phyloP scores from a whole-genome alignment of 2,888 invertebrate species.

The Conistra vaccinii region DNA sequence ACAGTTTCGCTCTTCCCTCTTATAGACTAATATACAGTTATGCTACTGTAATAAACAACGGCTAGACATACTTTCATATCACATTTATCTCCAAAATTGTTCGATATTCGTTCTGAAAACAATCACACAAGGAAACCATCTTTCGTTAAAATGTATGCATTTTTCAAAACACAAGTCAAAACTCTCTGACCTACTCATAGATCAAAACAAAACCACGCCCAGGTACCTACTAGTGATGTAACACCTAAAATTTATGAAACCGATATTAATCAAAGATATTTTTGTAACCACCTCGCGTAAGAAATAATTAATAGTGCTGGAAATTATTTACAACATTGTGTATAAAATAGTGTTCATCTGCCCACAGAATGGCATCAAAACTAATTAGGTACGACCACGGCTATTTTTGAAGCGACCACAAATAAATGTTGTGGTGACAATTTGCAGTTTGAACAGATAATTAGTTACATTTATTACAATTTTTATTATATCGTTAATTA shows the following conservation, averaged over 20 bases:
- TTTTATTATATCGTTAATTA: slow-evolving; percentile 5
- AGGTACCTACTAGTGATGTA: slow-evolving; percentile 38
- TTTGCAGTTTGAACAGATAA: slow-evolving; percentile 38
- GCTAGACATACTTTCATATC: neutral
- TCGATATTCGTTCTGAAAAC: neutral
- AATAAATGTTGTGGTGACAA: slow-evolving; percentile 36
- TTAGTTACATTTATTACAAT: slow-evolving; percentile 29
- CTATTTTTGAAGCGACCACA: slow-evolving; percentile 50
- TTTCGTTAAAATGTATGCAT: neutral
- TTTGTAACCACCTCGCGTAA: slow-evolving; percentile 35
- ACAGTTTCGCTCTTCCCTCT: neutral
- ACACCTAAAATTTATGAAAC: slow-evolving; percentile 49
- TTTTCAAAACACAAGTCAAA: slow-evolving; percentile 3
- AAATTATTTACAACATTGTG: slow-evolving; percentile 57
- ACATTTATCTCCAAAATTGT: neutral
- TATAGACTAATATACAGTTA: neutral
- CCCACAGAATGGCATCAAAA: slow-evolving; percentile 57
- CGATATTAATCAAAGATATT: slow-evolving; percentile 57
- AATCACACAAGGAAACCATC: neutral
- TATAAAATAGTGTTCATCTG: slow-evolving; percentile 51
- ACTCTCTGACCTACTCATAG: slow-evolving; percentile 26
- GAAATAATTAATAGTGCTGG: slow-evolving; percentile 55
- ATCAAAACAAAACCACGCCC: slow-evolving; percentile 31
- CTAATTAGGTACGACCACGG: slow-evolving; percentile 57
- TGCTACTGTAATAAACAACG: neutral